Conservation (phyloP, 2,797 vertebrate species). For the Cryptoblepharus egeriae region DNA sequence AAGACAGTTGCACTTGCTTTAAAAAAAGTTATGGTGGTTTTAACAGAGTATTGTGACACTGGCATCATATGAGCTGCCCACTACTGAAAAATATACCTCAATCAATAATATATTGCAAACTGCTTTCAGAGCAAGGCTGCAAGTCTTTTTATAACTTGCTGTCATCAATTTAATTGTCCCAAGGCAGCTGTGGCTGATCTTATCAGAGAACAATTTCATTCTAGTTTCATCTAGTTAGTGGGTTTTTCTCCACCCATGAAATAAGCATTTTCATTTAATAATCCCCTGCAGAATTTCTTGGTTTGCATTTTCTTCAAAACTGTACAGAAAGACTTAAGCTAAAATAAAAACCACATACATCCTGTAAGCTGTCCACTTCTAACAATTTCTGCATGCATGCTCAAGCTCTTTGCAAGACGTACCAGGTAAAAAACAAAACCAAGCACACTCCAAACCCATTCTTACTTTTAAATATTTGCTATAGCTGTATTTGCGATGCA, state of each 20-base stretch:
- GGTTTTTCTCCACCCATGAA: background rate
- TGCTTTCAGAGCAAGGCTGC: background rate
- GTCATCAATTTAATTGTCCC: background rate
- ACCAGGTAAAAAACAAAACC: background rate
- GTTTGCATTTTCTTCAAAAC: background rate
- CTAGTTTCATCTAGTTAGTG: background rate
- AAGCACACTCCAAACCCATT: background rate
- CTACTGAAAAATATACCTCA: background rate
- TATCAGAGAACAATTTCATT: background rate
- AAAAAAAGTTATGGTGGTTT: background rate
- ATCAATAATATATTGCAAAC: background rate
- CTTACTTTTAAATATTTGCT: background rate
- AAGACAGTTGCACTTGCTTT: background rate
- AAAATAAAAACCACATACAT: background rate
- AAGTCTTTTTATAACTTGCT: background rate
- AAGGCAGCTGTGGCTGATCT: background rate
- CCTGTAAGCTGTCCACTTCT: background rate
- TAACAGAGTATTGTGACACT: background rate
- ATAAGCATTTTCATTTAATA: background rate
- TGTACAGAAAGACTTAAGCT: background rate
- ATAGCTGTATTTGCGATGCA: background rate
- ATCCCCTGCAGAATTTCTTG: background rate
- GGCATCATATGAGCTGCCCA: background rate
- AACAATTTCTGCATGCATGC: background rate
- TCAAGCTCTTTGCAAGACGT: background rate